phyloP scores from a whole-genome alignment of 2,113 vertebrate species.

The Agelaius tricolor region DNA sequence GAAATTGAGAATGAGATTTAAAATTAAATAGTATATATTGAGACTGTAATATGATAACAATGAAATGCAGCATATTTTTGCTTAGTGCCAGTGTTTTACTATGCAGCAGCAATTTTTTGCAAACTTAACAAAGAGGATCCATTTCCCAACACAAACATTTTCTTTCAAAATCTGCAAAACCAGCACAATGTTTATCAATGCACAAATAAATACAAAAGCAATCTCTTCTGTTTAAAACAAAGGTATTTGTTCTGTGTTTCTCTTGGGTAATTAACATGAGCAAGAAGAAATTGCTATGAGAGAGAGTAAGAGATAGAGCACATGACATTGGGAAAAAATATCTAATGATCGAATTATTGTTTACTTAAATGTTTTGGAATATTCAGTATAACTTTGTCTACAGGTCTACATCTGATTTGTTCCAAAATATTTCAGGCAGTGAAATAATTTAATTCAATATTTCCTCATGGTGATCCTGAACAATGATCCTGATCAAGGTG shows the following conservation, averaged over 20 bases:
- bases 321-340: not conserved
- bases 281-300: not conserved
- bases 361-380: not conserved
- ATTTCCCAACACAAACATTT: not conserved
- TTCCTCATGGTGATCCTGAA: not conserved
- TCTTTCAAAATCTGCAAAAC: not conserved
- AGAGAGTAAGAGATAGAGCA: not conserved
- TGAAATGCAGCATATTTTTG: not conserved
- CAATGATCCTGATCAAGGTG: not conserved
- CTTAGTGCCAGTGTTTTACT: not conserved
- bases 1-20: not conserved
- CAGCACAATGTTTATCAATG: not conserved
- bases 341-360: not conserved
- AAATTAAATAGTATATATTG: not conserved
- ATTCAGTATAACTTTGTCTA: not conserved
- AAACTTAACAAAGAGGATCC: not conserved
- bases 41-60: not conserved
- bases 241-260: not conserved
- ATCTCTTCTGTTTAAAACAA: not conserved
- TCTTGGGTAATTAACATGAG: not conserved
- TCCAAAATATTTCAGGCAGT: not conserved
- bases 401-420: not conserved
- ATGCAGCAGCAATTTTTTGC: not conserved
- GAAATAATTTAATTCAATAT: not conserved
- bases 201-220: not conserved